These are phyloP conservation scores for Apodemus agrarius DNA, from an alignment of 2,797 vertebrate genomes.

Conservation along the genomic window DNA sequence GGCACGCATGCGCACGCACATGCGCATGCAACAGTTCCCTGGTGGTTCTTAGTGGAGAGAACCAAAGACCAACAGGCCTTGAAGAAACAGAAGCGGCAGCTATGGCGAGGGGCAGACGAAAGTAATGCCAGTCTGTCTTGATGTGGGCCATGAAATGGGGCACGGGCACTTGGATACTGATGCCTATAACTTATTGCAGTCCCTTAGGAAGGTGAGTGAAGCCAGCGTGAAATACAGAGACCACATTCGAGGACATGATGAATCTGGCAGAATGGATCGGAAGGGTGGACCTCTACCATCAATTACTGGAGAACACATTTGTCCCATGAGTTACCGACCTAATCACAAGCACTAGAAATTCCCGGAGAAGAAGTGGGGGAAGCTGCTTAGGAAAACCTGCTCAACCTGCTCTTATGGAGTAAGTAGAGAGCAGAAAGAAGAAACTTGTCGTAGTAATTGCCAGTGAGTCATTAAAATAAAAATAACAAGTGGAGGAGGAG, in stretches of 20 bases:
- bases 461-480: constrained; percentile 57
- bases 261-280: neutral
- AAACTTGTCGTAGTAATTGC: neutral
- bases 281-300: neutral
- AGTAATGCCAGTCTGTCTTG: neutral
- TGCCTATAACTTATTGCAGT: neutral
- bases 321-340: neutral
- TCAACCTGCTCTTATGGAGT: constrained; percentile 36
- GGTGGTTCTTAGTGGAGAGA: neutral
- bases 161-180: neutral
- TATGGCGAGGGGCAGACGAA: constrained; percentile 1
- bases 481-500: neutral
- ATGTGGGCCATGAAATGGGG: neutral
- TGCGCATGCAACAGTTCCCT: neutral
- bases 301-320: neutral
- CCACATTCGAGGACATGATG: neutral
- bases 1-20: too few relatives aligned
- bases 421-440: constrained; percentile 26
- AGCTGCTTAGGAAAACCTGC: constrained; percentile 46
- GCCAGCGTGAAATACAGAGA: neutral
- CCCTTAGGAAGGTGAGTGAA: neutral
- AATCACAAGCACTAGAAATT: constrained; percentile 46
- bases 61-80: neutral
- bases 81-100: constrained; percentile 5
- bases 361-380: neutral